These are phyloP conservation scores for Campylorhamphus procurvoides DNA, from an alignment of 2,113 vertebrate genomes.

Conservation along the genomic window DNA sequence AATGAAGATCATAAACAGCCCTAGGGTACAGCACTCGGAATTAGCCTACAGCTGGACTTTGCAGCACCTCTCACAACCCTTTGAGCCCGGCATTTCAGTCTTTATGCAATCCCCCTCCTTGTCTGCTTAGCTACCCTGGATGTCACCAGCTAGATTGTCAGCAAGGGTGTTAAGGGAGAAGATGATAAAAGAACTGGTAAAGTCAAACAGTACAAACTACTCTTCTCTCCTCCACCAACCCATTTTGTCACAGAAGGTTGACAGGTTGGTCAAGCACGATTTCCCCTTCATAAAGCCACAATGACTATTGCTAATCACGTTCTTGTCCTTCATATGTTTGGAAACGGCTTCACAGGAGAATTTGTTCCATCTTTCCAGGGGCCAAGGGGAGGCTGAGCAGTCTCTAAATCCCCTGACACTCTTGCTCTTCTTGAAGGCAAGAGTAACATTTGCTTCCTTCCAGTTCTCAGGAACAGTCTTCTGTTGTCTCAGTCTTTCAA, in stretches of 20 bases:
- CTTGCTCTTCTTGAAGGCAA: background rate
- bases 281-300: background rate
- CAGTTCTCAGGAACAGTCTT: background rate
- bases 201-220: background rate
- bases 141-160: background rate
- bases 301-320: background rate
- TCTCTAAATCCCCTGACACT: background rate
- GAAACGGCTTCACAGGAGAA: background rate
- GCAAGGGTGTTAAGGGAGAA: background rate
- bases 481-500: background rate
- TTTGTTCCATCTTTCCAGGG: background rate
- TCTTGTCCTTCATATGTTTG: background rate
- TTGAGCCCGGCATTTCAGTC: background rate
- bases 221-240: background rate
- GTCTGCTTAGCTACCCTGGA: background rate
- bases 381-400: background rate
- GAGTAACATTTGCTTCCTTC: background rate
- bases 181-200: background rate
- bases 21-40: background rate
- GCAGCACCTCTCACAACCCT: background rate
- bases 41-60: background rate
- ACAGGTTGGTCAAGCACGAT: accelerated
- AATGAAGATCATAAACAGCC: background rate
- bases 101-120: background rate
- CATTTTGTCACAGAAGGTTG: background rate